Evolutionary conservation across 2,888 invertebrate genomes (phyloP).

Genomic region (Deilephila porcellus): DNA sequence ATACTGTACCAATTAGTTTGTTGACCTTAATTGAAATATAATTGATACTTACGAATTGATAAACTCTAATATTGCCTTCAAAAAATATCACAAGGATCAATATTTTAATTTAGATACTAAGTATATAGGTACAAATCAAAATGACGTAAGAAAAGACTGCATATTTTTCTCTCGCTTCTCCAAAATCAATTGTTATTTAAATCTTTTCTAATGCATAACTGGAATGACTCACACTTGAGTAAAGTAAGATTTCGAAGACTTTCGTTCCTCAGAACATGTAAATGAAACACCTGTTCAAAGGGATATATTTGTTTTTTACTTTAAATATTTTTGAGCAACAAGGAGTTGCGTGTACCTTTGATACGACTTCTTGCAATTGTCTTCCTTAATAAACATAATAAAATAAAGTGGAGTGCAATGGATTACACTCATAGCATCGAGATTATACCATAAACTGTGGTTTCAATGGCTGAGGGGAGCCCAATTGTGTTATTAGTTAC

Average conservation of each 20-base stretch:
- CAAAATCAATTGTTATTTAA: neutral
- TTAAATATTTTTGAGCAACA: neutral
- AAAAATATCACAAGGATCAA: neutral
- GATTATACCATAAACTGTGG: neutral
- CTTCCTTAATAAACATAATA: too few relatives aligned
- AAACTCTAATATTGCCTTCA: neutral
- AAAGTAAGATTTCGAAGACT: neutral
- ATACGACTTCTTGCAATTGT: too few relatives aligned
- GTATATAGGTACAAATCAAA: too few relatives aligned
- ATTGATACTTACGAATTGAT: neutral
- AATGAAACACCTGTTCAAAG: constrained; percentile 8
- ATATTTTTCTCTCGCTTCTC: neutral
- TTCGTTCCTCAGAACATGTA: neutral
- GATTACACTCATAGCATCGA: too few relatives aligned
- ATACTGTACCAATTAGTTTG: neutral
- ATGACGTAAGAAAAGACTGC: too few relatives aligned
- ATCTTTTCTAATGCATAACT: neutral
- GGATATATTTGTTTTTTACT: neutral
- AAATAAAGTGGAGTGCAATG: too few relatives aligned
- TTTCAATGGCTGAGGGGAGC: neutral
- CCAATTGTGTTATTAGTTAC: constrained; percentile 9
- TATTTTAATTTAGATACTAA: too few relatives aligned
- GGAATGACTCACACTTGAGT: neutral
- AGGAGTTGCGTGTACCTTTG: neutral
- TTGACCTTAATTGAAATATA: constrained; percentile 23